Evolutionary conservation across 1,140 invertebrate genomes (phyloP), one percentile per base, ranked within the genome.

Genomic region (Thalassaphorura encarpata): DNA sequence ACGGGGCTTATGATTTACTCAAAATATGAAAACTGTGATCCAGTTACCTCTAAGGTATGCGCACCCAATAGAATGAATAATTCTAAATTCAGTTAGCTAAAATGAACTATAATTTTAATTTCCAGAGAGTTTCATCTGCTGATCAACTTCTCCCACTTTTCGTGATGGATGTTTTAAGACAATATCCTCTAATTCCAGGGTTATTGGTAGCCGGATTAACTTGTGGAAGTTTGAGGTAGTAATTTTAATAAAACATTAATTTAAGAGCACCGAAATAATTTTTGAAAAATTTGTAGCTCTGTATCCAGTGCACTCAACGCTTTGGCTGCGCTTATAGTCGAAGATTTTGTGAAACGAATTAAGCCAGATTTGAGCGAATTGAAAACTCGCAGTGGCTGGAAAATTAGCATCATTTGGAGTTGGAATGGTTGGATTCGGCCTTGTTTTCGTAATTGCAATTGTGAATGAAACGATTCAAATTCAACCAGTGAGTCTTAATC

Each of bases 211-310:
- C 77, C 15, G 74, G 75, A 50, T 68, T 80, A 15, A 79, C 77
- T 64, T 75, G 73, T 60, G 78, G 76, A n/a, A 74, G 76, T 23
- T 67, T 74, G 27, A 78, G 79, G 27, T 78, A 75, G 75, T 77
- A 66, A 62, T 13, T 29, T 48, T 6, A 29, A 48, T 49, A 28
- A 27, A 11, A 26, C 8, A 11, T 13, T 28, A 43, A 43, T 43
- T 43, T 15, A 6, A 11, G 42, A n/a, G 6, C 6, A 11, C 21
- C 19, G 21, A 6, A 11, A 6, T n/a, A 21, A 11, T 21, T 43
- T 43, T 43, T 43, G 6, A 43, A n/a, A 23, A 15, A 40, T 40
- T 39, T 23, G 80, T 24, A 78, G 76, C 75, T 77, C 55, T 5
- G 55, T 57, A 5, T 57, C 55, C 15, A 52, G 48, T 49, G 55